Base-by-base conservation (phyloP, 1,140 invertebrate species). In the Drosophila auraria region DNA sequence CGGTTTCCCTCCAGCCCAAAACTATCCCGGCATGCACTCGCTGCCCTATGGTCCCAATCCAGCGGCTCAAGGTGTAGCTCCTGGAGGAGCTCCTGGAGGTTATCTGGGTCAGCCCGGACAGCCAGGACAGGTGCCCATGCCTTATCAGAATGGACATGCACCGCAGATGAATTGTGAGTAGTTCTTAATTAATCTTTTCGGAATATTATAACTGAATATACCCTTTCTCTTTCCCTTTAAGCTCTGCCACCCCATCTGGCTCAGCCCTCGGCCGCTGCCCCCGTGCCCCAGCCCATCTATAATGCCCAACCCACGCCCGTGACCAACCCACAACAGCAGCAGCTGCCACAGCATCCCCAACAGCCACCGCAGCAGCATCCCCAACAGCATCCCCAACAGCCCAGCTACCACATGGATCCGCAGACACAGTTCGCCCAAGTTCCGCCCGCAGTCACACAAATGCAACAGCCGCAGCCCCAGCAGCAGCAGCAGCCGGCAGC, bases 91-190 rank as follows among this genome's bases (percentile, higher is more conserved):
- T 45, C 64, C 62, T 20, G 23, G 62, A 15, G 61, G 63, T 20
- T 87, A 87, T 68, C 56, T 79, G 2, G 78, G 71, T 36, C 84
- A 83, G 44, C 58, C 47, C 0, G 40, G 40, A 7, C 40, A 42
- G 25, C 63, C 30, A 6, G 44, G 64, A 0, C 75, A 70, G 25
- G 70, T 83, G 27, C 71, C 87, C 14, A 59, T 89, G 62, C 71
- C 82, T n/a, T 91, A 90, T 50, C 86, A 90, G 38, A 91, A 90
- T 54, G 82, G 87, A 36, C 87, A 90, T 54, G 82, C 58, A 12
- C 50, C 64, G 25, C 87, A 89, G 33, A 49, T 80, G 44, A 91
- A 56, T 54, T 81, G 84, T 89, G 47, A 87, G 74, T 79, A 53
- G 20, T 5, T 14, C 6, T 38, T 3, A 23, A 11, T 23, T 3